Base-by-base conservation (phyloP, 2,797 vertebrate species). In the Coranthus polyacanthus region DNA sequence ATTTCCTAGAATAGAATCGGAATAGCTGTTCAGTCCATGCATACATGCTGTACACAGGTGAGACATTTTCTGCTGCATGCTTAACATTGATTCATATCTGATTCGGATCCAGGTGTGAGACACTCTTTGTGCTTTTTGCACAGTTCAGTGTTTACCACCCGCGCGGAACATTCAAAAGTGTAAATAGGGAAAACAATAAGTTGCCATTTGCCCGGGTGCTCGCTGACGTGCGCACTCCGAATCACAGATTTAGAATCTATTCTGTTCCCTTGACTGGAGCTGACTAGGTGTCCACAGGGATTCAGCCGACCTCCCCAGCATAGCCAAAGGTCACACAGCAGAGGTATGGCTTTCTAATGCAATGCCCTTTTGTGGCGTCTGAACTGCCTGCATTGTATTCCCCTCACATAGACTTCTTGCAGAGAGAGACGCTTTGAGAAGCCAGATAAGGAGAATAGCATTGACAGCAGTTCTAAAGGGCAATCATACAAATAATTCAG, bases 341-440 rank as follows among this genome's bases (percentile, higher is more conserved):
- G 86, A 92, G 88, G 90, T 86, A 89, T 89, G 86, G 85, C 84
- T 92, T 90, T 92, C 89, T 91, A 91, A 91, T 88, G 89, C 86
- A 86, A 81, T 91, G 90, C 89, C 88, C 92, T 91, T 90, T 92
- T 87, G 86, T 89, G 85, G 85, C 29, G 72, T 88, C 86, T 90
- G 87, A 92, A 87, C 81, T 64, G 80, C 70, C 83, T 74, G 78
- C 74, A 85, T 86, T 91, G 88, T 88, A 89, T 92, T 91, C 79
- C 72, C 81, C 89, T 91, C 87, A 88, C 88, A 88, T 82, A 89
- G 85, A 65, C 87, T 83, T 83, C 82, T 89, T 56, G 75, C 56
- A 47, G 81, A 68, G 83, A 88, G 85, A 78, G 79, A 76, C 70
- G 80, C 87, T 90, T 85, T 88, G 79, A 89, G 89, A 88, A 77